Conservation (phyloP, 1,140 invertebrate genomes). For the Temnothorax curvispinosus region DNA sequence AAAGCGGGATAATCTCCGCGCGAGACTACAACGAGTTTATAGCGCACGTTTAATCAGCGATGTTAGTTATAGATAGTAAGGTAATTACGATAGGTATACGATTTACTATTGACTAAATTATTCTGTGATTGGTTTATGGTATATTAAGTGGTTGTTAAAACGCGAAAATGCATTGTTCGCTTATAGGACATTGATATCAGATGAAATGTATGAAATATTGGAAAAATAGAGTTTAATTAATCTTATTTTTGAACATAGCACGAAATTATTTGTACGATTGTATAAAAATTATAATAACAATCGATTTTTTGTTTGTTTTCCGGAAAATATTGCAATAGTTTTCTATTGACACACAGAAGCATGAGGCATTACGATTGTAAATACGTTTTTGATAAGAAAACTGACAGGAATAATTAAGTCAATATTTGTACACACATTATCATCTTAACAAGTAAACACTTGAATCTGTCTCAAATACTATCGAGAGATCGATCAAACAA, state of each 20-base stretch:
- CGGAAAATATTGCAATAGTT: not conserved
- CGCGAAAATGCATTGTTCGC: not conserved
- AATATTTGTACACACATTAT: not conserved
- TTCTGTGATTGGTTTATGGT: not conserved
- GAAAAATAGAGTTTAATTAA: not conserved
- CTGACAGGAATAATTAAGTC: not conserved
- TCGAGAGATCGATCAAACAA: constrained; percentile 41
- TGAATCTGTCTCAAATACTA: constrained; percentile 29
- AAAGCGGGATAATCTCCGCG: constrained; percentile 36
- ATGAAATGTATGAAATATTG: not conserved
- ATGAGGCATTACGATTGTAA: not conserved
- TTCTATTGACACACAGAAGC: not conserved
- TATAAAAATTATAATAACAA: constrained; percentile 6
- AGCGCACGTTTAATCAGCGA: constrained; percentile 60
- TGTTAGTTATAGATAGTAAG: constrained; percentile 53
- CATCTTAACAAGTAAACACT: constrained; percentile 10
- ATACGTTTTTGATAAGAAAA: not conserved
- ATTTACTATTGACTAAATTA: constrained; percentile 41
- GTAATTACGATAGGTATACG: constrained; percentile 51
- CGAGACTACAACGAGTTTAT: constrained; percentile 57
- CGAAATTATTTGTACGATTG: not conserved
- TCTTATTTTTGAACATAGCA: not conserved
- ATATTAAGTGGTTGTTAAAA: not conserved
- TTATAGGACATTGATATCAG: not conserved
- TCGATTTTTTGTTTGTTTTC: not conserved